These are phyloP conservation scores for Aphelenchoides avenae DNA, from an alignment of 1,140 invertebrate genomes.

Conservation along the genomic window DNA sequence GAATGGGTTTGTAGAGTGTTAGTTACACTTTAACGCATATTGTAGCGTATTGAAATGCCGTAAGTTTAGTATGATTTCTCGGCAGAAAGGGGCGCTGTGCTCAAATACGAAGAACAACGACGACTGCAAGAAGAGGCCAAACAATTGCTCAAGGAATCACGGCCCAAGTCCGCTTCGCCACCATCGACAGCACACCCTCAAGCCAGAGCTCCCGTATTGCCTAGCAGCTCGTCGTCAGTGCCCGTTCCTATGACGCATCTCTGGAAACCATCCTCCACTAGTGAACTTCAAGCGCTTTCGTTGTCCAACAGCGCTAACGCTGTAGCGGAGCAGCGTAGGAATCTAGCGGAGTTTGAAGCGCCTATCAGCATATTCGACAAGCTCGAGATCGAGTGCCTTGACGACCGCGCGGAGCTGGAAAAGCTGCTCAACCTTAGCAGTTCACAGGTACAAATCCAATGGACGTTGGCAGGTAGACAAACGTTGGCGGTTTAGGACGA, in stretches of 20 bases:
- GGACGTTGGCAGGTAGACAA: constrained; percentile 5
- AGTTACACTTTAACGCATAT: too few relatives aligned
- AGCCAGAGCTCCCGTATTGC: constrained; percentile 14
- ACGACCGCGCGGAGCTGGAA: constrained; percentile 45
- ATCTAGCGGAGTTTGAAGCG: constrained; percentile 50
- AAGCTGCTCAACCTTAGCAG: too few relatives aligned
- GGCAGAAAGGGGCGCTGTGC: constrained; percentile 29
- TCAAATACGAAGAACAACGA: constrained; percentile 23
- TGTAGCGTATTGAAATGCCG: too few relatives aligned
- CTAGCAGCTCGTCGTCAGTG: neutral
- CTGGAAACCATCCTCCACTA: constrained; percentile 15
- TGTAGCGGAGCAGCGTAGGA: constrained; percentile 8
- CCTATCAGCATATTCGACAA: constrained; percentile 41
- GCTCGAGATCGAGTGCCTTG: constrained; percentile 46
- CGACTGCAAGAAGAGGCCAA: neutral
- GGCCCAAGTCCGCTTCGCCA: too few relatives aligned
- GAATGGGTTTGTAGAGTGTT: too few relatives aligned
- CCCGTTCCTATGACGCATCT: neutral
- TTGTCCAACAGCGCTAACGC: neutral
- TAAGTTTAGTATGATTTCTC: constrained; percentile 42
- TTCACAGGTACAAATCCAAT: too few relatives aligned
- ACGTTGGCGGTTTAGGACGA: neutral
- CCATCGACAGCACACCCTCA: constrained; percentile 21
- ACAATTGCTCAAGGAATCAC: too few relatives aligned
- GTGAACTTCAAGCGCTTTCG: constrained; percentile 8